Evolutionary conservation across 2,113 vertebrate species (phyloP), one percentile per base, ranked within the genome.

Genomic region (Dipodomys spectabilis): DNA sequence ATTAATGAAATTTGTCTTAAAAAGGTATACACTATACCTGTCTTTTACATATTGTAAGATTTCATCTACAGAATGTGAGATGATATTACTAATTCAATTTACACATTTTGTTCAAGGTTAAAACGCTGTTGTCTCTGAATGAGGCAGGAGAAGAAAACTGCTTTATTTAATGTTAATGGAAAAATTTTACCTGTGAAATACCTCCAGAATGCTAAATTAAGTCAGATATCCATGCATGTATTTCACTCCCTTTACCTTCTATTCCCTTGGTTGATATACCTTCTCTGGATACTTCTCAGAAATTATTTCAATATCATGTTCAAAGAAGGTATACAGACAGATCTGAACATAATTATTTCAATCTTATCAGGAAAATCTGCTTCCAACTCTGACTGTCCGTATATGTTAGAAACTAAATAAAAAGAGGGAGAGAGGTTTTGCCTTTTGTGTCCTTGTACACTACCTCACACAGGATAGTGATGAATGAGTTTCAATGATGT

Each of bases 101-200:
- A 88, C 85, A 83, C 91, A 82, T 97, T 94, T 95, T 39, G 9
- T 94, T 95, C 25, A 93, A 85, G 67, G 60, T 95, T 96, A 85
- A 95, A 93, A 79, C 94, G 39, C 44, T 44, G 20, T 27, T 23
- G 1, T 16, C 78, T 65, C 32, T 93, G 90, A 82, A 2, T 73
- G 81, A 88, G 27, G n/a, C 60, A 4, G 15, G 28, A 20, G 28
- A 83, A 23, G 23, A 82, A 94, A 94, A 32, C 72, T 35, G 25
- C 45, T 96, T 97, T 95, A 82, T 92, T 93, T 86, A 95, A 79
- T 93, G 39, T 82, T 97, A 94, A 92, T 94, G 75, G 82, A 92
- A 95, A 94, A 85, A 9, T 74, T 87, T 95, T 78, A 92, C 85
- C 90, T 90, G 94, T 88, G 71, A 96, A 96, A 80, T 87, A 88